These are phyloP conservation scores for Eulemur albifrons DNA, from an alignment of 2,797 vertebrate species.

Conservation along the genomic window DNA sequence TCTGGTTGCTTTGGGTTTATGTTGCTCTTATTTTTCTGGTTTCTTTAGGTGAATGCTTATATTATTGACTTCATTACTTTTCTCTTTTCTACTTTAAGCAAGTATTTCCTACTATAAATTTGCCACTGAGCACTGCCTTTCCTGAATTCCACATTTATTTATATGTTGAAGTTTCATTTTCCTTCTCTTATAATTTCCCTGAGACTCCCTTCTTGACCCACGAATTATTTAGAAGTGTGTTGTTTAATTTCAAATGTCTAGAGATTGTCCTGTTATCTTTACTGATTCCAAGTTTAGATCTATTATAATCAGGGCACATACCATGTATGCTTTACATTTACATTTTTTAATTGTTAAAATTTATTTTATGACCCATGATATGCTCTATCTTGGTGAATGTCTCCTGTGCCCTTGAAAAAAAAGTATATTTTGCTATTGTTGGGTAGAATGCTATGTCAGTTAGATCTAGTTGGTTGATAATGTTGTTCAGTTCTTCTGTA, in stretches of 20 bases:
- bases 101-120: background rate
- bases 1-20: background rate
- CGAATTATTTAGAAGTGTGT: background rate
- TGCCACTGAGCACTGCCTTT: background rate
- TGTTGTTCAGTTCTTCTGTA: background rate
- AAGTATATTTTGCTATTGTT: background rate
- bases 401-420: background rate
- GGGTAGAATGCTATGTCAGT: background rate
- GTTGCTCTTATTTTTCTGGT: background rate
- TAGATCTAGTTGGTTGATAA: background rate
- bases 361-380: background rate
- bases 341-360: background rate
- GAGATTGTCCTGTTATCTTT: background rate
- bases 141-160: background rate
- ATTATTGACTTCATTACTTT: background rate
- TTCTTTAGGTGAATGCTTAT: background rate
- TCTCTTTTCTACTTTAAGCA: background rate
- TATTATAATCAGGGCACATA: background rate
- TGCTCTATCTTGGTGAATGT: background rate
- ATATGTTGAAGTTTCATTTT: background rate
- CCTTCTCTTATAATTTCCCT: background rate
- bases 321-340: background rate
- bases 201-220: background rate
- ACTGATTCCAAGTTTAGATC: background rate
- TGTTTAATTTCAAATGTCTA: background rate